Conservation (phyloP, 2,113 vertebrate species). For the Oceanites oceanicus region DNA sequence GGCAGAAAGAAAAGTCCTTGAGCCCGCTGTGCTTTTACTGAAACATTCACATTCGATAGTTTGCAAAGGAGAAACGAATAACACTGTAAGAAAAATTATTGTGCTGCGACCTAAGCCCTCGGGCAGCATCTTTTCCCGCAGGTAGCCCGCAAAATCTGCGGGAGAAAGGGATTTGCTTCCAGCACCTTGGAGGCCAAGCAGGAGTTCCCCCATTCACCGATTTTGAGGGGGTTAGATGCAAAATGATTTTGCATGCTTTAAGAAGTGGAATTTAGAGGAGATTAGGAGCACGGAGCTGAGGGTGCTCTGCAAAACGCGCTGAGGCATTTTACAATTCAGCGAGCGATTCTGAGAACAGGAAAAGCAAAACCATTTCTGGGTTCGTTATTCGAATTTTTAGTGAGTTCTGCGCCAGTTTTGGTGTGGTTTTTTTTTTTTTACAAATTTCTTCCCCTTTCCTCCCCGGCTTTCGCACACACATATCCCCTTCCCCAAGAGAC, state of each 20-base stretch:
- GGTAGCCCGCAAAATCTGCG: background rate
- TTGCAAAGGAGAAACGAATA: background rate
- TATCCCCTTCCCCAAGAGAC: background rate
- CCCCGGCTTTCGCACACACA: rapidly evolving
- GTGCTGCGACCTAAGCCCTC: rapidly evolving
- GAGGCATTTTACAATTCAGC: rapidly evolving
- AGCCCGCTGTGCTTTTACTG: background rate
- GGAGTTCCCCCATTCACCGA: rapidly evolving
- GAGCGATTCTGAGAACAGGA: background rate
- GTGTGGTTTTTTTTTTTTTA: background rate
- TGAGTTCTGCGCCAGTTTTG: rapidly evolving
- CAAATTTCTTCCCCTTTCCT: background rate
- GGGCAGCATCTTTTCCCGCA: background rate
- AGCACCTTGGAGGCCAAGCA: too few species aligned
- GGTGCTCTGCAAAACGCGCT: background rate
- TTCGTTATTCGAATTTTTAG: background rate
- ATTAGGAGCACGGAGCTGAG: background rate
- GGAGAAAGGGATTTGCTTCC: background rate
- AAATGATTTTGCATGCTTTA: rapidly evolving
- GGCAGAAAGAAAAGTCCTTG: background rate
- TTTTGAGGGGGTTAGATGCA: background rate
- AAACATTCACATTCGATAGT: background rate
- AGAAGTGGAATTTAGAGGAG: background rate
- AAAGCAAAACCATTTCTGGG: background rate
- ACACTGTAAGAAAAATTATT: rapidly evolving